Conservation (phyloP, 2,113 vertebrate genomes). For the Phyllostomus hastatus region DNA sequence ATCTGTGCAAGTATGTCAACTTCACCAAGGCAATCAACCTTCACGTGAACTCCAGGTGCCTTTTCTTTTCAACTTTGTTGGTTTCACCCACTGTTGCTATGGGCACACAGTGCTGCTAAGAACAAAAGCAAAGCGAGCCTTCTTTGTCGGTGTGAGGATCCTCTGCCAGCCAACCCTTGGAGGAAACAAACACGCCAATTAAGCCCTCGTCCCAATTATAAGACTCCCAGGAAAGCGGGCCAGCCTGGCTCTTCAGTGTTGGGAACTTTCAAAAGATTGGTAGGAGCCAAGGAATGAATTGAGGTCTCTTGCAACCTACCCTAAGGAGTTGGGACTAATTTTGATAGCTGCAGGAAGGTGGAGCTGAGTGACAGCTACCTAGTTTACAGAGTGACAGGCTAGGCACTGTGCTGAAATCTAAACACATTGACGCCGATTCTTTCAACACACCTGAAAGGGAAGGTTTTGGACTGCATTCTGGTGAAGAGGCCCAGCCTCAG, state of each 20-base stretch:
- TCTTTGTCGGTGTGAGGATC: background rate
- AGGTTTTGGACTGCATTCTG: background rate
- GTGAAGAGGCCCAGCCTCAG: background rate
- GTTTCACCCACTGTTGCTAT: slow-evolving; percentile 16
- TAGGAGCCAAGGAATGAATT: background rate
- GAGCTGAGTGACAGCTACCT: background rate
- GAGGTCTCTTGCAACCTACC: background rate
- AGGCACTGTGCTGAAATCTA: background rate
- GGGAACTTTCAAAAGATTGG: slow-evolving; percentile 37
- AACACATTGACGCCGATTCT: background rate
- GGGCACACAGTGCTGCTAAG: background rate
- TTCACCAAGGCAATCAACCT: slow-evolving; percentile 25
- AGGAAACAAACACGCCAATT: slow-evolving; percentile 51
- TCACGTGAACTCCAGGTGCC: rapidly evolving
- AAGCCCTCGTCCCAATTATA: slow-evolving; percentile 37
- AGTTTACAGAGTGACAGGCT: background rate
- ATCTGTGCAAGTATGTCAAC: background rate
- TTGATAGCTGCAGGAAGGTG: background rate
- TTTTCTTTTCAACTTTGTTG: slow-evolving; percentile 29
- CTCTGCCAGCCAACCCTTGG: background rate
- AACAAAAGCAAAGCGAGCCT: background rate
- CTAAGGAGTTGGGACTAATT: background rate
- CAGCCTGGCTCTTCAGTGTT: background rate
- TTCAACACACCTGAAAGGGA: background rate
- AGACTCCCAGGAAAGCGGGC: slow-evolving; percentile 11